Conservation (phyloP, 2,888 invertebrate species). For the Cheilosia scutellata region DNA sequence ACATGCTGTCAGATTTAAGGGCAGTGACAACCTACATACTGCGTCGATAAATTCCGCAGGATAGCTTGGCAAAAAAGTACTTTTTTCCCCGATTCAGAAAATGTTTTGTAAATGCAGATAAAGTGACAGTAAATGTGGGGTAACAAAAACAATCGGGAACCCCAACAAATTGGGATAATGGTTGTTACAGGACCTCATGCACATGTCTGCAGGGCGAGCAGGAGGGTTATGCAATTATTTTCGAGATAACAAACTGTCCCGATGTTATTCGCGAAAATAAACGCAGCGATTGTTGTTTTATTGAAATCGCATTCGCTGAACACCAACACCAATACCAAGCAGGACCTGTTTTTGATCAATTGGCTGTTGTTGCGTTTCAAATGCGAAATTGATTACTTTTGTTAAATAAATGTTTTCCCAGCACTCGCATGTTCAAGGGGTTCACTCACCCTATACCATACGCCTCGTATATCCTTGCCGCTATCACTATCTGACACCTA, state of each 20-base stretch:
- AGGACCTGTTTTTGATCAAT: slow-evolving; percentile 26
- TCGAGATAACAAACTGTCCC: slow-evolving; percentile 31
- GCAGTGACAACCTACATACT: neutral
- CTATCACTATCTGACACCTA: slow-evolving; percentile 27
- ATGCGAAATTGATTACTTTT: slow-evolving; percentile 35
- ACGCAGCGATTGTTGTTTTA: slow-evolving; percentile 28
- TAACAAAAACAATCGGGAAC: neutral
- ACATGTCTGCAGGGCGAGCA: no score
- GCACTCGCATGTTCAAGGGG: slow-evolving; percentile 4
- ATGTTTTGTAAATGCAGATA: slow-evolving; percentile 37
- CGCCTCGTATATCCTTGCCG: neutral
- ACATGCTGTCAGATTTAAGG: no score
- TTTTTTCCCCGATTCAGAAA: neutral
- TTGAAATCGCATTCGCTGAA: slow-evolving; percentile 36
- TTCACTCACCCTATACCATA: slow-evolving; percentile 6
- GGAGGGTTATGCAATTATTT: slow-evolving; percentile 38
- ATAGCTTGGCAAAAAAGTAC: neutral
- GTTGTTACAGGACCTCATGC: slow-evolving; percentile 10
- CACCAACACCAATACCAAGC: neutral
- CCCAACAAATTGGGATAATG: slow-evolving; percentile 26
- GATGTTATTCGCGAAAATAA: slow-evolving; percentile 29
- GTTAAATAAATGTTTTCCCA: slow-evolving; percentile 17
- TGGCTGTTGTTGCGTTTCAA: slow-evolving; percentile 7
- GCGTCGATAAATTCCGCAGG: slow-evolving; percentile 3
- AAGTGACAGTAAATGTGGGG: slow-evolving; percentile 33